Evolutionary conservation across 2,797 vertebrate species (phyloP).

Genomic region (Pangasius djambal): DNA sequence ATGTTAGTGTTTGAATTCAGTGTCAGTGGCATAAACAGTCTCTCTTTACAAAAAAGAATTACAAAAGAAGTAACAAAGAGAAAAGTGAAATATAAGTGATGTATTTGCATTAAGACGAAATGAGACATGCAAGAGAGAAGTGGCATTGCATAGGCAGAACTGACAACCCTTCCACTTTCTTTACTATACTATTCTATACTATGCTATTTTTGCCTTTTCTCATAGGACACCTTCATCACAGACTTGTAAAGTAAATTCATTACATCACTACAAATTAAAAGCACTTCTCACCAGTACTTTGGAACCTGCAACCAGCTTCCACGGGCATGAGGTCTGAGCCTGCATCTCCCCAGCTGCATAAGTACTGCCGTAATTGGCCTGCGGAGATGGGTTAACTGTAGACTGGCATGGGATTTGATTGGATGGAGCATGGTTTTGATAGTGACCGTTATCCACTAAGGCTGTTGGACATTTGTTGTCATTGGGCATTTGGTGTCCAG

Average conservation of each 20-base stretch:
- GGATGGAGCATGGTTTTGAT: conserved; percentile 62
- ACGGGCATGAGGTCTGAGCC: conserved; percentile 71
- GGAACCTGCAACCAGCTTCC: conserved; percentile 73
- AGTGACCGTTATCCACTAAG: conserved; percentile 67
- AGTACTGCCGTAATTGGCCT: conserved; percentile 63
- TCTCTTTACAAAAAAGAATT: background rate
- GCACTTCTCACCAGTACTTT: conserved; percentile 79
- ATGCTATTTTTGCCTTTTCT: background rate
- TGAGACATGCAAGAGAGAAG: background rate
- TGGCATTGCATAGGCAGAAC: background rate
- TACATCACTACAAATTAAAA: background rate
- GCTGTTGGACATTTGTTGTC: conserved; percentile 62
- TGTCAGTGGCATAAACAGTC: background rate
- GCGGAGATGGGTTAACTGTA: conserved; percentile 52
- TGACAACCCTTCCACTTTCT: background rate
- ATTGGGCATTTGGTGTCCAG: conserved; percentile 63
- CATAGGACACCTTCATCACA: background rate
- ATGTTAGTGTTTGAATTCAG: background rate
- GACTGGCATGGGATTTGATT: conserved; percentile 69
- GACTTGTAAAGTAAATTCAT: conserved; percentile 11
- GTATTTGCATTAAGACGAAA: background rate
- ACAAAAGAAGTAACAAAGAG: background rate
- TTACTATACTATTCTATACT: too few species aligned
- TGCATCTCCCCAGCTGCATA: conserved; percentile 56
- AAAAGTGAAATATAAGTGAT: background rate